Conservation (phyloP, 2,797 vertebrate genomes). For the Hipposideros larvatus region DNA sequence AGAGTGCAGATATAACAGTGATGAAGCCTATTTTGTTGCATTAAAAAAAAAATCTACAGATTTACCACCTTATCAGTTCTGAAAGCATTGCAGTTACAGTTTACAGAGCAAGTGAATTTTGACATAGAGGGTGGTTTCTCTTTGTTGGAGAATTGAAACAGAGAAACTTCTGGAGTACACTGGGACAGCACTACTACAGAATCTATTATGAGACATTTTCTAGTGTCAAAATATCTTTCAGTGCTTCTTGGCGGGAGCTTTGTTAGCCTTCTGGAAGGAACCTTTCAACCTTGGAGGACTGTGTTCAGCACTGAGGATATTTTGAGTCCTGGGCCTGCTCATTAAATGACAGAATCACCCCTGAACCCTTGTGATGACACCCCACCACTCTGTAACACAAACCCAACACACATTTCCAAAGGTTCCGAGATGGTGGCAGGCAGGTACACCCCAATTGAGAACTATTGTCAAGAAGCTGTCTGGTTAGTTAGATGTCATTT, state of each 20-base stretch:
- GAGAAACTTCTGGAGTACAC: conserved; percentile 63
- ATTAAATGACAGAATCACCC: not conserved
- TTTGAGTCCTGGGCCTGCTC: not conserved
- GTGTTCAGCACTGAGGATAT: not conserved
- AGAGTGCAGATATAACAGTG: conserved; percentile 67
- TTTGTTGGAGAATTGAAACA: conserved; percentile 71
- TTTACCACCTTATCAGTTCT: conserved; percentile 73
- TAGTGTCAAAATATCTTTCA: not conserved
- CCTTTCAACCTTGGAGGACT: not conserved
- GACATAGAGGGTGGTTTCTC: conserved; percentile 47
- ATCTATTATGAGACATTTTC: conserved; percentile 42
- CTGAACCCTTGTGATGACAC: not conserved
- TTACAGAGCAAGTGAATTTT: conserved; percentile 67
- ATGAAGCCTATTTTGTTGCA: conserved; percentile 39
- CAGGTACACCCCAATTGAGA: not conserved
- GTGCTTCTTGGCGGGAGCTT: not conserved
- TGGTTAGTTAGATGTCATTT: not conserved
- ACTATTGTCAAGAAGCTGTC: not conserved
- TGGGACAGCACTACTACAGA: conserved; percentile 21
- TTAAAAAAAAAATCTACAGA: conserved; percentile 60
- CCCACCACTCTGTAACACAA: not conserved
- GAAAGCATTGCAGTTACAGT: not conserved
- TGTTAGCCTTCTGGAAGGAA: not conserved
- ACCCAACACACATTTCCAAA: not conserved
- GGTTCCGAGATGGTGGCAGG: not conserved